phyloP scores from a whole-genome alignment of 2,797 vertebrate genomes.

The Anguilla megastoma region DNA sequence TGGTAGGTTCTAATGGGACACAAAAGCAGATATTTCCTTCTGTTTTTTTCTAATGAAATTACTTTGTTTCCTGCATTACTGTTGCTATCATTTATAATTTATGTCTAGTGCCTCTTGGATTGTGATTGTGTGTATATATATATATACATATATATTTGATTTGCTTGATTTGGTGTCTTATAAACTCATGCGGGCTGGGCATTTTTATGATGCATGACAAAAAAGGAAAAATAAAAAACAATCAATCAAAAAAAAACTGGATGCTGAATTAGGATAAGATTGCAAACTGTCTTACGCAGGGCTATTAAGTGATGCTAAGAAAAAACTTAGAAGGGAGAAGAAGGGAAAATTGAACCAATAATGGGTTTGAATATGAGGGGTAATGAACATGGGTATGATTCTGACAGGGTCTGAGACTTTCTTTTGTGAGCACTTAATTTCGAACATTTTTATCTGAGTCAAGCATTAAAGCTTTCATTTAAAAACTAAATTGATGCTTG shows the following conservation, averaged over 20 bases:
- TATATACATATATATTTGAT: too few species aligned
- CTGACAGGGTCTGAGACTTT: constrained; percentile 3
- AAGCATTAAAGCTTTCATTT: not conserved
- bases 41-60: too few species aligned
- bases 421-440: not conserved
- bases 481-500: not conserved
- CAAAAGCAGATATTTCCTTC: not conserved
- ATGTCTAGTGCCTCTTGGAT: too few species aligned
- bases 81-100: too few species aligned
- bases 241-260: not conserved
- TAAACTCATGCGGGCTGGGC: too few species aligned
- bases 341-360: not conserved
- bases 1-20: not conserved
- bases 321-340: not conserved
- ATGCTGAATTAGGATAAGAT: not conserved
- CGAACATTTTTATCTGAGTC: not conserved
- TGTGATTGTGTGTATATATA: too few species aligned
- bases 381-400: not conserved
- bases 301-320: not conserved
- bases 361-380: not conserved
- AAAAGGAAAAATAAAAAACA: too few species aligned
- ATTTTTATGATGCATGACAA: too few species aligned
- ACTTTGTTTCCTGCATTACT: too few species aligned
- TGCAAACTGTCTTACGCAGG: not conserved
- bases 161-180: too few species aligned